Evolutionary conservation across 92 coral and sea anemone genomes (phyloP).

Genomic region (Epizoanthus scotinus): DNA sequence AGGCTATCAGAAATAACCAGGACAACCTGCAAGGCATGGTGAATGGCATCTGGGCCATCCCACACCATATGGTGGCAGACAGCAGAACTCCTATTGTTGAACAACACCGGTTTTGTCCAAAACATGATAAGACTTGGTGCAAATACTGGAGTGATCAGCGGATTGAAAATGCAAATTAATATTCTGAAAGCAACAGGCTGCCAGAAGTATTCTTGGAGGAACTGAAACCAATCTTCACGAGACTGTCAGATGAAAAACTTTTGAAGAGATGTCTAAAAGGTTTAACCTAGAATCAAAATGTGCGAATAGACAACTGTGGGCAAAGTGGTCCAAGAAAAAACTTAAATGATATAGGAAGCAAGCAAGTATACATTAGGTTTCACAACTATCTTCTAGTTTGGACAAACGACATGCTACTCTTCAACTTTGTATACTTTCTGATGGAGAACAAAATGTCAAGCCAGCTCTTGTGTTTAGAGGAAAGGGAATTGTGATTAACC

Average conservation of each 20-base stretch:
- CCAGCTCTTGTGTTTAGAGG: constrained; percentile 65
- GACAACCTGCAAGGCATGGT: not conserved
- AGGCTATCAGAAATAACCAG: constrained; percentile 43
- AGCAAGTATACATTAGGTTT: constrained; percentile 76
- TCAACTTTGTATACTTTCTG: constrained; percentile 58
- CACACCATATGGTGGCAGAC: too few relatives aligned
- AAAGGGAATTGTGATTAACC: constrained; percentile 44
- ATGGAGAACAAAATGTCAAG: constrained; percentile 67
- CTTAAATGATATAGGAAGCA: constrained; percentile 55
- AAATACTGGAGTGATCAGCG: too few relatives aligned
- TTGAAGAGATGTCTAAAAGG: constrained; percentile 55
- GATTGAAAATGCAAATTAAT: too few relatives aligned
- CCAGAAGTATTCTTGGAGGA: too few relatives aligned
- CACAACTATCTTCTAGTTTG: constrained; percentile 46
- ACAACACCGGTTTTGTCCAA: too few relatives aligned
- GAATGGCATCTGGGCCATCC: too few relatives aligned
- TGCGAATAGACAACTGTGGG: constrained; percentile 68
- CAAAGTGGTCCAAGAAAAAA: constrained; percentile 61
- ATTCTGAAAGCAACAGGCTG: too few relatives aligned
- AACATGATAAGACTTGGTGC: too few relatives aligned
- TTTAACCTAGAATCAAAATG: constrained; percentile 65
- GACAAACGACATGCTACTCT: too few relatives aligned
- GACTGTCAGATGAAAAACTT: constrained; percentile 45
- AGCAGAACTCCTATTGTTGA: too few relatives aligned
- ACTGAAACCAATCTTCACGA: not conserved